Base-by-base conservation (phyloP, 2,113 vertebrate genomes). In the Sceloporus undulatus region DNA sequence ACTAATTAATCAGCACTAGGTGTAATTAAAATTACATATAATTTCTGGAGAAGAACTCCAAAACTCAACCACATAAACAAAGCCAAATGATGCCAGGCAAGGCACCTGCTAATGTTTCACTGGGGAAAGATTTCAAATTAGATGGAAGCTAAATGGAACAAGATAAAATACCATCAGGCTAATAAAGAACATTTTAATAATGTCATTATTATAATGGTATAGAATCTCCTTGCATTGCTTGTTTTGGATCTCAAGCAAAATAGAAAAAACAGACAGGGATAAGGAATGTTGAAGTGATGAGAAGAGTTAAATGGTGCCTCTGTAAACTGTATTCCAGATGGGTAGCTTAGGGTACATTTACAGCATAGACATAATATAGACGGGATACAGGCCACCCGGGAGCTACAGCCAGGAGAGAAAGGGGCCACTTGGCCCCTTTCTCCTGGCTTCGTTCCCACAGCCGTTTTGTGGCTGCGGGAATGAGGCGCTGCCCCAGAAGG, bases 131-230 rank as follows among this genome's bases (percentile, higher is more conserved):
- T 75, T 62, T 76, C 71, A 85, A 85, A 85, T 75, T 85, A 27
- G 6, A 62, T 62, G 38, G 3, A 9, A 75, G 34, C 54, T 59
- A 59, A 75, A 85, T 42, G 14, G 34, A 74, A 85, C 38, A 59
- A 54, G 34, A 59, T 38, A 56, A 38, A 56, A 85, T 76, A 62
- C 19, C 71, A 85, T 85, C 75, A 62, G 56, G 52, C 13, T 85
- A 85, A 84, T 74, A 84, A 74, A 75, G 27, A 29, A 59, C 83
- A 84, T 56, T 59, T 8, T 84, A 56, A 74, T 84, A 74, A 56
- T 38, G 21, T 34, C n/a, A 59, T 59, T 74, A 56, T 56, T 74
- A 56, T 40, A 74, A 84, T 34, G 70, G 19, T 59, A 56, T 75
- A 75, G 56, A 56, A 84, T 84, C 70, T 70, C 68, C 71, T 40